Evolutionary conservation across 2,888 invertebrate genomes (phyloP), one percentile per base, ranked within the genome.

Genomic region (Nomada fucata): DNA sequence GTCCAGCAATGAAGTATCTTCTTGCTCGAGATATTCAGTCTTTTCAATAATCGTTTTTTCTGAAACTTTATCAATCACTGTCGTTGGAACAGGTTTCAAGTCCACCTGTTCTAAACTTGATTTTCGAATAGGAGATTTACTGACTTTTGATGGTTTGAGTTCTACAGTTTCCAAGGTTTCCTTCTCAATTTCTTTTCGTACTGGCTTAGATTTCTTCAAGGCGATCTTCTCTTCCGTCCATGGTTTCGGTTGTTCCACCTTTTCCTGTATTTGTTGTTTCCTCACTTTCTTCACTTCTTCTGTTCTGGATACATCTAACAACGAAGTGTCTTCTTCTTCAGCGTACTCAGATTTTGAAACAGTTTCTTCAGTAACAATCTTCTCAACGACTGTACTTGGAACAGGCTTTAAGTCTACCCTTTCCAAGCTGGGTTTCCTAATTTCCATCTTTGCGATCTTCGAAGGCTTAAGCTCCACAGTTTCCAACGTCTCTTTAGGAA

Each of bases 381-480:
- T 70, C 1, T 80, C 68, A 11, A 18, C 88, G 93, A 92, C 84
- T 2, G 57, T 55, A 1, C 60, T 67, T 18, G 86, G 87, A 87
- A 94, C 92, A 83, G 94, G 92, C 88, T 95, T 96, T 4, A 96
- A 91, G 83, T 93, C 94, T 15, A 95, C 94, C 85, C 95, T 94
- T 92, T 96, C 96, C 1, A 91, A 23, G 18, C 86, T 87, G 44
- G 86, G 77, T 60, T 87, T 89, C 1, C 81, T 73, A 0, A 82
- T 20, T 5, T 88, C 82, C 15, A 71, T 60, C 57, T 85, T 90
- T 29, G 79, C 85, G 36, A 94, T 94, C 89, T 95, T 96, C 0
- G 96, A 94, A 2, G 96, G 96, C 86, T 95, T 94, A 87, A 96
- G 91, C 88, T 95, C 94, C 13, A 96, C 94, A 57, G 92, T 87